Evolutionary conservation across 1,140 invertebrate genomes (phyloP).

Genomic region (Drosophila pseudoobscura): DNA sequence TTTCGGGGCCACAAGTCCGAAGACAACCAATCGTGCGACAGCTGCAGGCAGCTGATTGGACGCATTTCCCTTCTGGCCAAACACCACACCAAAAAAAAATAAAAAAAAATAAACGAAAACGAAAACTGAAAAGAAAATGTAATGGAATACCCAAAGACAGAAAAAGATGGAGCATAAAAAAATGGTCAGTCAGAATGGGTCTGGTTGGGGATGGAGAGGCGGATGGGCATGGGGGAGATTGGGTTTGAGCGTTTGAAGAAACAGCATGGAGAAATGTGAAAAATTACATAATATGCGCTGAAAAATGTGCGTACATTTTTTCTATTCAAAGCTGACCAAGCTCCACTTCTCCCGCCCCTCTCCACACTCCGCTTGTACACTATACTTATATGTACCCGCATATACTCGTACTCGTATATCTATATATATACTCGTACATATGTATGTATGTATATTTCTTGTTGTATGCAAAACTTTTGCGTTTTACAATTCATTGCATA

Average conservation of each 20-base stretch:
- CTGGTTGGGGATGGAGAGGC: background rate
- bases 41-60: conserved; percentile 76
- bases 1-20: conserved; percentile 62
- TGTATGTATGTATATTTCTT: conserved; percentile 28
- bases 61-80: conserved; percentile 47
- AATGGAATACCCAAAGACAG: conserved; percentile 20
- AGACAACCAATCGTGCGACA: conserved; percentile 66
- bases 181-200: conserved; percentile 32
- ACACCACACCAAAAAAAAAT: background rate
- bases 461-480: conserved; percentile 80
- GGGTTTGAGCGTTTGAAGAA: background rate
- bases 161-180: conserved; percentile 15
- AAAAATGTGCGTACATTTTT: conserved; percentile 81
- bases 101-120: background rate
- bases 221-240: conserved; percentile 16
- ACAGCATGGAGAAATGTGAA: conserved; percentile 67
- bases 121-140: background rate
- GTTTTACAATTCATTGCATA: conserved; percentile 82
- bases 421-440: background rate
- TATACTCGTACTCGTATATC: conserved; percentile 3
- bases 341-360: background rate
- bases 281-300: conserved; percentile 80
- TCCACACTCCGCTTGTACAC: background rate
- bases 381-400: background rate
- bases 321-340: conserved; percentile 62